These are phyloP conservation scores for Brachynemurus nebulosus DNA, from an alignment of 2,888 invertebrate species.

Conservation along the genomic window DNA sequence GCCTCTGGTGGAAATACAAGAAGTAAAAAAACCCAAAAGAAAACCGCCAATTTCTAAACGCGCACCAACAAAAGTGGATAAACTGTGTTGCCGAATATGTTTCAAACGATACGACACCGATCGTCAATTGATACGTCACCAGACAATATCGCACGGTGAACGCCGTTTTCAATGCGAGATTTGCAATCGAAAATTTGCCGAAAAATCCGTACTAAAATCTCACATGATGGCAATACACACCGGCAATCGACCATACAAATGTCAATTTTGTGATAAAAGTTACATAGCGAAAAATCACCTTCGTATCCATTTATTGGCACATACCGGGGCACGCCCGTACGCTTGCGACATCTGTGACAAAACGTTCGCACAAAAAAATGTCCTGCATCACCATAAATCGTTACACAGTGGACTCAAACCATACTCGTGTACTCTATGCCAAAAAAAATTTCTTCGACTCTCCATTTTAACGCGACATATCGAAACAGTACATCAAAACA, in stretches of 20 bases:
- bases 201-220: neutral
- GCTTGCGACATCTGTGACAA: neutral
- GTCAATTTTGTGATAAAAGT: neutral
- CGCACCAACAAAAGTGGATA: no score
- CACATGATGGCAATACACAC: neutral
- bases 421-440: neutral
- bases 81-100: no score
- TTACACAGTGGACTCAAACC: neutral
- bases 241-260: neutral
- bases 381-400: neutral
- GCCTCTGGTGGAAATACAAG: no score
- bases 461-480: neutral
- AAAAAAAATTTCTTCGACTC: neutral
- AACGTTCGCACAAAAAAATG: neutral
- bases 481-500: neutral
- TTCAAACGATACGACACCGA: neutral
- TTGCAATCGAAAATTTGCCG: neutral
- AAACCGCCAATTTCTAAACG: no score
- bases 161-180: neutral
- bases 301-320: neutral
- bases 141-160: neutral
- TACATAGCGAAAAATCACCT: neutral
- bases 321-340: neutral
- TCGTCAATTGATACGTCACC: neutral
- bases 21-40: no score